Percentiles rank a stretch among this genome's conserved stretches.
These are phyloP conservation scores for Calameuta filiformis DNA, from an alignment of 2,888 invertebrate species.

Conservation along the genomic window DNA sequence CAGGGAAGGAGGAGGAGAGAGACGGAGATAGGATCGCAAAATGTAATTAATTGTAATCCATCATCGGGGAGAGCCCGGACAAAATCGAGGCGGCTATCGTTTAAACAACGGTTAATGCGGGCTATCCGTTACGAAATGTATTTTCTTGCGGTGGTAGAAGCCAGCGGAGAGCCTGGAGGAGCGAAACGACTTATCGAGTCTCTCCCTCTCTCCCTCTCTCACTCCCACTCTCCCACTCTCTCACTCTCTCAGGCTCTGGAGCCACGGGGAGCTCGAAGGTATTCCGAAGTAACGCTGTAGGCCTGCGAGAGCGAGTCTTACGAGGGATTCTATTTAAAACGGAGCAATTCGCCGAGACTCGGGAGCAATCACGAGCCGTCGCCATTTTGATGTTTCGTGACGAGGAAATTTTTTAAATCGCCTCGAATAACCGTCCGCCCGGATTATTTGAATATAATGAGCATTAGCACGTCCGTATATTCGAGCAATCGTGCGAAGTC, in stretches of 20 bases:
- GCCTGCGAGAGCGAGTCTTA: not conserved
- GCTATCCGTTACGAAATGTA: constrained; percentile 25
- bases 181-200: not conserved
- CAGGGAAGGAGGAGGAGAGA: no score
- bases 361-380: no score
- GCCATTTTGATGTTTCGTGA: no score
- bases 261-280: constrained; percentile 18
- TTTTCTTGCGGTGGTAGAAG: constrained; percentile 17
- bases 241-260: constrained; percentile 10
- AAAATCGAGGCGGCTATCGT: constrained; percentile 12
- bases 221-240: constrained; percentile 7
- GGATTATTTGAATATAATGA: no score
- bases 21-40: constrained; percentile 6
- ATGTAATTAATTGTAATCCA: constrained; percentile 22
- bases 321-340: not conserved
- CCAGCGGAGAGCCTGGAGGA: not conserved
- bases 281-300: constrained; percentile 1
- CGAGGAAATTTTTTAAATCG: no score
- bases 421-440: no score
- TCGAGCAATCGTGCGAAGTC: no score
- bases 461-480: no score
- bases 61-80: constrained; percentile 8
- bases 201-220: not conserved
- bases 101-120: constrained; percentile 23
- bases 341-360: constrained; percentile 11